Percentiles rank a stretch among this genome's conserved stretches.
phyloP scores from a whole-genome alignment of 2,797 vertebrate species.

The Chaunax sp. region DNA sequence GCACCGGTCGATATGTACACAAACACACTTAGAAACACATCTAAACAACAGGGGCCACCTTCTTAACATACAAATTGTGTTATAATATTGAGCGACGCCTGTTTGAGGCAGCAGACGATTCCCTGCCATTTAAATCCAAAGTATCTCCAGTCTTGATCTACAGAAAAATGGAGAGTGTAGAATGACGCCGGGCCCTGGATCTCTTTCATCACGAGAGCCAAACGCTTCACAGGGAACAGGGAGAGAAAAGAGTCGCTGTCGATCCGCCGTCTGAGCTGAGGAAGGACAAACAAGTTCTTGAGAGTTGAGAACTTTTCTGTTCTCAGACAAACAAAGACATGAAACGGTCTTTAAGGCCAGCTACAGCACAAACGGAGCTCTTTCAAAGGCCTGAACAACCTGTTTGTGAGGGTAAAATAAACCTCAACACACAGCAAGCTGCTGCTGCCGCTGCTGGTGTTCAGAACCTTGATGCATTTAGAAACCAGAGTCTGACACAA shows the following conservation, averaged over 20 bases:
- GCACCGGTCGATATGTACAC: constrained; percentile 61
- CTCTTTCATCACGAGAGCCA: constrained; percentile 61
- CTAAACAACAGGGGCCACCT: constrained; percentile 67
- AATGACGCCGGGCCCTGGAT: constrained; percentile 46
- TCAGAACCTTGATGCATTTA: too few species aligned
- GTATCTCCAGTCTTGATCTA: constrained; percentile 57
- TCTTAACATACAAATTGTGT: constrained; percentile 79
- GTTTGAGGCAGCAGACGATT: constrained; percentile 52
- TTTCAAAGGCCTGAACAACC: constrained; percentile 61
- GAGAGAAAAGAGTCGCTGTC: constrained; percentile 34
- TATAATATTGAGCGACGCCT: constrained; percentile 65
- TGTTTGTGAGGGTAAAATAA: constrained; percentile 52
- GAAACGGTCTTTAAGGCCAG: constrained; percentile 59
- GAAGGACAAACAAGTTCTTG: constrained; percentile 70
- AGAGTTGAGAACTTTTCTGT: constrained; percentile 60
- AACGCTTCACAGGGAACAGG: constrained; percentile 35
- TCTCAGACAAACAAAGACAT: constrained; percentile 69
- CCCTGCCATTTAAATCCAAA: constrained; percentile 65
- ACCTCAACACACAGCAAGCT: constrained; percentile 37
- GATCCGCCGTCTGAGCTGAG: constrained; percentile 50
- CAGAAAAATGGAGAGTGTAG: constrained; percentile 46
- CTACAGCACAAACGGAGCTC: constrained; percentile 52
- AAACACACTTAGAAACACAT: constrained; percentile 54
- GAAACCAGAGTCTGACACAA: too few species aligned
- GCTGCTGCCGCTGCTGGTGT: constrained; percentile 4